Conservation (phyloP, 2,888 invertebrate species). For the Phymatocera aterrima region DNA sequence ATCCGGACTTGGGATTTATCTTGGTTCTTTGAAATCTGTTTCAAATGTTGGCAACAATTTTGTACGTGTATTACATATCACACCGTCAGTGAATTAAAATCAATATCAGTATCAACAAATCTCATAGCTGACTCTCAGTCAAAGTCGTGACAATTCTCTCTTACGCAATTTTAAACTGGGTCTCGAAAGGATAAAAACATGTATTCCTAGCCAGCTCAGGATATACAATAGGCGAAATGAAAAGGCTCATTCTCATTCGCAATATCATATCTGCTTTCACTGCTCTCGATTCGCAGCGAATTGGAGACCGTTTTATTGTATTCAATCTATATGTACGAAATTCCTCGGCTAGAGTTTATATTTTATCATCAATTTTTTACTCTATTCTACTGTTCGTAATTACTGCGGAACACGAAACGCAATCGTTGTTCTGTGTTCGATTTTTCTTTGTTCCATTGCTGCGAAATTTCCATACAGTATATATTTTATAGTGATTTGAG, state of each 20-base stretch:
- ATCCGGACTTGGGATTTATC: conserved; percentile 7
- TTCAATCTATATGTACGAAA: too few relatives aligned
- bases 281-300: conserved; percentile 7
- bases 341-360: too few relatives aligned
- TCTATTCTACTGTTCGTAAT: too few relatives aligned
- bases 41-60: conserved; percentile 9
- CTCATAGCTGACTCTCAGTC: not conserved
- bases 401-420: too few relatives aligned
- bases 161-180: conserved; percentile 21
- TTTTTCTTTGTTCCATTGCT: too few relatives aligned
- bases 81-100: not conserved
- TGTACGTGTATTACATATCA: too few relatives aligned
- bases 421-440: too few relatives aligned
- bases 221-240: conserved; percentile 1
- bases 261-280: conserved; percentile 7
- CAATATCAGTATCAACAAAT: not conserved
- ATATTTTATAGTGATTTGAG: too few relatives aligned
- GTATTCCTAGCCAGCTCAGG: not conserved
- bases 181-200: not conserved
- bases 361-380: too few relatives aligned
- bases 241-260: not conserved
- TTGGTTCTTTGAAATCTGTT: not conserved
- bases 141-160: conserved; percentile 9
- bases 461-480: too few relatives aligned
- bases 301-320: not conserved